A percentile compares a stretch with the other conserved stretches of the same genome.
Evolutionary conservation across 2,888 invertebrate genomes (phyloP).

Genomic region (Molorchus minor): DNA sequence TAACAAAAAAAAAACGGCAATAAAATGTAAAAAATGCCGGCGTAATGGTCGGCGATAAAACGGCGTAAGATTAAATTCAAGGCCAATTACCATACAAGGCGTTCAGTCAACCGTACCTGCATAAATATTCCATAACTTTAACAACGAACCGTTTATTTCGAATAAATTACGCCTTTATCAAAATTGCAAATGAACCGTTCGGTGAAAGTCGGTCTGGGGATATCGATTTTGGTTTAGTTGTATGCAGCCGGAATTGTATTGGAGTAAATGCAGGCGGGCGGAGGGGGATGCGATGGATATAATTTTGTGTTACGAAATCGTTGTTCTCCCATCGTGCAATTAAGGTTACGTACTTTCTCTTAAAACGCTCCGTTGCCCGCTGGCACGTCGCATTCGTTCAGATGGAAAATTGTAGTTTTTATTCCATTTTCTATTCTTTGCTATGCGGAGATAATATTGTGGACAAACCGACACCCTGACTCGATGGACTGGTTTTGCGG

Average conservation of each 20-base stretch:
- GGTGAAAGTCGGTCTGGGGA: slow-evolving; percentile 27
- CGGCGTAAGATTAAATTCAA: slow-evolving; percentile 28
- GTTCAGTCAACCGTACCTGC: slow-evolving; percentile 24
- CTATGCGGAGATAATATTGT: no score
- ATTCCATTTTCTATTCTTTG: no score
- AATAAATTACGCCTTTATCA: slow-evolving; percentile 25
- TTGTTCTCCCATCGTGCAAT: not conserved
- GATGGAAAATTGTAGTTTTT: no score
- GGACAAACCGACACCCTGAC: no score
- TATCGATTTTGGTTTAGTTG: slow-evolving; percentile 25
- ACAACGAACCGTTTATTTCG: slow-evolving; percentile 23
- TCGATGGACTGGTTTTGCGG: no score
- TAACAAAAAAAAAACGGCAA: slow-evolving; percentile 11
- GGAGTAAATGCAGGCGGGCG: slow-evolving; percentile 12
- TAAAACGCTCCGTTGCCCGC: not conserved
- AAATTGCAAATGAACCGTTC: slow-evolving; percentile 31
- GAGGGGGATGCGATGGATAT: not conserved
- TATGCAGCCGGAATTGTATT: slow-evolving; percentile 6
- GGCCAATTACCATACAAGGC: slow-evolving; percentile 40
- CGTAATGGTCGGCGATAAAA: slow-evolving; percentile 12
- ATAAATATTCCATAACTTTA: slow-evolving; percentile 25
- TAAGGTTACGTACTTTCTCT: not conserved
- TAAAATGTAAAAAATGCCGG: slow-evolving; percentile 26
- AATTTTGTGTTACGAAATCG: not conserved
- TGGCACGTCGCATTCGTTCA: no score